Base-by-base conservation (phyloP, 1,140 invertebrate genomes). In the Ditylenchus dipsaci region DNA sequence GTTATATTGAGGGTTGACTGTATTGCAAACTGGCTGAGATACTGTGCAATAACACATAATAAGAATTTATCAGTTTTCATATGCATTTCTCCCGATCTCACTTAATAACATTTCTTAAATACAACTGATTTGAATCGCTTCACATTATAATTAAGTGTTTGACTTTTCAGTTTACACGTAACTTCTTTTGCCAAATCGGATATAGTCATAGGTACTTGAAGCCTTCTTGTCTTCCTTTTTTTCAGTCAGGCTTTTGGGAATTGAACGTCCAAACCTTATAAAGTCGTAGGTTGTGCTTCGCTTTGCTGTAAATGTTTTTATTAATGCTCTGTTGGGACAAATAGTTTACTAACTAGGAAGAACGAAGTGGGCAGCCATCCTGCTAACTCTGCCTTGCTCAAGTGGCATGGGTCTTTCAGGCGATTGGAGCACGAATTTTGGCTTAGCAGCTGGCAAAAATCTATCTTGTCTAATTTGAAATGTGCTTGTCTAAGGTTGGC, bases 191-290 rank as follows among this genome's bases (percentile, higher is more conserved):
- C 49, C 49, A 17, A 53, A 53, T 53, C 49, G 3, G 23, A 53
- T 53, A 17, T 53, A 53, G 49, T 53, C 49, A 26, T 53, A 53
- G 49, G 49, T 53, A 26, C 23, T 53, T 38, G 33, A 38, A 26
- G 49, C 49, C 23, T 53, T 53, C 49, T 53, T 53, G 49, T 53
- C 49, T 17, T 53, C 49, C 23, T 53, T 53, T 15, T 53, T 53
- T 19, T 53, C 49, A 19, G 23, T 53, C 23, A 26, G 15, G 8
- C 1, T 8, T 8, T 53, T 53, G 3, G 49, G 49, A 53, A 53
- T 21, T 5, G n/a, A 26, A 8, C 23, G n/a, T 19, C 49, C 49
- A 53, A 53, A 53, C n/a, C 49, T 19, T 53, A 53, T 53, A 26
- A 53, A 53, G 49, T 53, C 49, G 23, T 53, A 53, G 49, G 49